Evolutionary conservation across 2,888 invertebrate genomes (phyloP).

Genomic region (Aphrophora alni): DNA sequence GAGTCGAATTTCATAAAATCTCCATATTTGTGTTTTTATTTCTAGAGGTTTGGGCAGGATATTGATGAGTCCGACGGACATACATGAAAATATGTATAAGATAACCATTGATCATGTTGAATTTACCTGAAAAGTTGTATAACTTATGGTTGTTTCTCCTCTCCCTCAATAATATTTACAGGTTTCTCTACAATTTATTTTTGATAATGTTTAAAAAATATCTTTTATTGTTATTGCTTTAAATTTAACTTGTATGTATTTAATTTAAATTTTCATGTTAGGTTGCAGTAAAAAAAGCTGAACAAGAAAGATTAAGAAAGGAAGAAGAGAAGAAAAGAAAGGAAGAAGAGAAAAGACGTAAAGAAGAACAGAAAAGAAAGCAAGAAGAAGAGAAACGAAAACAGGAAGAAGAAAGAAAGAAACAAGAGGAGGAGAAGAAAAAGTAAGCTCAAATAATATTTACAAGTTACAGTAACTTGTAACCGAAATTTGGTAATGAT

Average conservation of each 20-base stretch:
- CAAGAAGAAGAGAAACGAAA: constrained; percentile 59
- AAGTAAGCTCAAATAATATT: constrained; percentile 48
- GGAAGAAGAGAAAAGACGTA: constrained; percentile 51
- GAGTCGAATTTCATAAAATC: no score
- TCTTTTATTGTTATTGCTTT: constrained; percentile 7
- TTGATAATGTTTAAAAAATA: neutral
- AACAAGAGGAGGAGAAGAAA: constrained; percentile 60
- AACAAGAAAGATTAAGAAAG: constrained; percentile 39
- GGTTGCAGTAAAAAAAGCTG: constrained; percentile 41
- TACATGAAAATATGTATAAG: no score
- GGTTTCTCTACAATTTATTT: no score
- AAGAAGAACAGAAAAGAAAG: constrained; percentile 56
- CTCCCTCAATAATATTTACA: no score
- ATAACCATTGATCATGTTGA: no score
- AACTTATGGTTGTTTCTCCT: no score
- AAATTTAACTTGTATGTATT: no score
- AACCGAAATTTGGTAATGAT: neutral
- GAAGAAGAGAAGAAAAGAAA: constrained; percentile 51
- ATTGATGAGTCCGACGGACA: no score
- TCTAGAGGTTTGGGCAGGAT: no score
- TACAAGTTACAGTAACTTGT: no score
- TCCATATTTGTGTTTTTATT: no score
- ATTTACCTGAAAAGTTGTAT: no score
- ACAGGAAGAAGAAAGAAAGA: constrained; percentile 57
- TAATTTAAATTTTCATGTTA: constrained; percentile 33